Conservation (phyloP, 2,113 vertebrate species). For the Apteryx mantelli region DNA sequence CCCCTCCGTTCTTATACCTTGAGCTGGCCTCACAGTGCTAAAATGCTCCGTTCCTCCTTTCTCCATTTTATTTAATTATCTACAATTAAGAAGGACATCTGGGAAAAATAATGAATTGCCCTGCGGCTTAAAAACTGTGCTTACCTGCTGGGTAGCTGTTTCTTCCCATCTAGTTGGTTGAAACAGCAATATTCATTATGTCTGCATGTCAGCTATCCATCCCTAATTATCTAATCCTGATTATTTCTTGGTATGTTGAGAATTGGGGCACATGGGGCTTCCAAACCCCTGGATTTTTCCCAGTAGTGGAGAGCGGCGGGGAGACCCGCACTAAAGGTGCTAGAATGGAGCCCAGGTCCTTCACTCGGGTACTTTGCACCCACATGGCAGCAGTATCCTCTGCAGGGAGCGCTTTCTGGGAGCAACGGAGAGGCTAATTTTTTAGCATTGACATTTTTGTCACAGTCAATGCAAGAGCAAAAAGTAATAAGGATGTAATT, state of each 20-base stretch:
- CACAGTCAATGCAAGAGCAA: constrained; percentile 46
- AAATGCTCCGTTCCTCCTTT: background rate
- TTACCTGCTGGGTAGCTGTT: constrained; percentile 56
- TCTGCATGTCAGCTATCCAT: constrained; percentile 53
- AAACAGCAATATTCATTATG: constrained; percentile 8
- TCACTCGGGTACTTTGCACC: background rate
- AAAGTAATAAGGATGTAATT: constrained; percentile 64
- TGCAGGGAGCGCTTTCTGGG: background rate
- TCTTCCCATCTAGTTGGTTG: constrained; percentile 40
- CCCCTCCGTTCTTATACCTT: background rate
- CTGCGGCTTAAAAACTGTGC: constrained; percentile 34
- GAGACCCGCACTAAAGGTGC: background rate
- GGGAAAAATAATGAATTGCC: constrained; percentile 62
- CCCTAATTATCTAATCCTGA: constrained; percentile 47
- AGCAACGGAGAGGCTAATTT: constrained; percentile 25
- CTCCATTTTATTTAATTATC: constrained; percentile 66
- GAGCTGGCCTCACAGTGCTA: constrained; percentile 3
- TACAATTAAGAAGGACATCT: constrained; percentile 59
- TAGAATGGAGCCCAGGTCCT: background rate
- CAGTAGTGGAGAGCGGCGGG: background rate
- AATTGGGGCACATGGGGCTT: background rate
- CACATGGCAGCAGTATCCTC: background rate
- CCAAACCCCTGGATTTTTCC: constrained; percentile 6
- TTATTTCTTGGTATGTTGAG: constrained; percentile 14
- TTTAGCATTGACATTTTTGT: constrained; percentile 64